A percentile compares a stretch with the other conserved stretches of the same genome.
Evolutionary conservation across 2,797 vertebrate species (phyloP).

Genomic region (Emydoidea blandingii): DNA sequence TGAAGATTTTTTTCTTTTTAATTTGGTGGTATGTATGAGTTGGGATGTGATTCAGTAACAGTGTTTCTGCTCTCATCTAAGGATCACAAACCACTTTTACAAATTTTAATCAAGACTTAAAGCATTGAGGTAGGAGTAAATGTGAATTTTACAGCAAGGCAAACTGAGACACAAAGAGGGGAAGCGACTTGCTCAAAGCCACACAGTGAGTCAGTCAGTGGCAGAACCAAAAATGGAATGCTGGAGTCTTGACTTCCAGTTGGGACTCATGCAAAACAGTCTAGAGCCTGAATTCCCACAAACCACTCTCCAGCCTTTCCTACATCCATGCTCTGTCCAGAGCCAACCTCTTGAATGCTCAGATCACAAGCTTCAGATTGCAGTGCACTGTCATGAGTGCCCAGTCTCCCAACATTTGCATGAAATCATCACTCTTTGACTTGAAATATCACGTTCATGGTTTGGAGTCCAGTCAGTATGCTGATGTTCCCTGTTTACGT

Average conservation of each 20-base stretch:
- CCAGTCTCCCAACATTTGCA: background rate
- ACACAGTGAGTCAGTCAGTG: background rate
- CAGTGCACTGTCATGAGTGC: background rate
- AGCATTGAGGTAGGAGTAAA: background rate
- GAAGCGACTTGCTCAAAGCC: background rate
- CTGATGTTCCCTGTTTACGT: slow-evolving; percentile 3
- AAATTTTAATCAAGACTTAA: background rate
- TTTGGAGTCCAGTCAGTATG: slow-evolving; percentile 46
- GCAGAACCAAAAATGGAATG: background rate
- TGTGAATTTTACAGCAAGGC: background rate
- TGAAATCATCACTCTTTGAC: slow-evolving; percentile 19
- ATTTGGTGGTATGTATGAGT: background rate
- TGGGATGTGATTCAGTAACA: background rate
- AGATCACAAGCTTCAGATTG: background rate
- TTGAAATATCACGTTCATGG: slow-evolving; percentile 36
- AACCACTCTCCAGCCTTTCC: slow-evolving; percentile 9
- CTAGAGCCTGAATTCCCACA: background rate
- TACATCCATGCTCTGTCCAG: background rate
- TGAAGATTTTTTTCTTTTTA: background rate
- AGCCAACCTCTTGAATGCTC: background rate
- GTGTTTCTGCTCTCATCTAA: background rate
- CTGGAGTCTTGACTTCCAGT: background rate
- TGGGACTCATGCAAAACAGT: background rate
- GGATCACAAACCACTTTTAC: background rate
- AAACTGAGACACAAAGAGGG: background rate